A percentile compares a stretch with the other conserved stretches of the same genome.
These are phyloP conservation scores for Rhinoderma darwinii DNA, from an alignment of 2,113 vertebrate genomes.

Conservation along the genomic window DNA sequence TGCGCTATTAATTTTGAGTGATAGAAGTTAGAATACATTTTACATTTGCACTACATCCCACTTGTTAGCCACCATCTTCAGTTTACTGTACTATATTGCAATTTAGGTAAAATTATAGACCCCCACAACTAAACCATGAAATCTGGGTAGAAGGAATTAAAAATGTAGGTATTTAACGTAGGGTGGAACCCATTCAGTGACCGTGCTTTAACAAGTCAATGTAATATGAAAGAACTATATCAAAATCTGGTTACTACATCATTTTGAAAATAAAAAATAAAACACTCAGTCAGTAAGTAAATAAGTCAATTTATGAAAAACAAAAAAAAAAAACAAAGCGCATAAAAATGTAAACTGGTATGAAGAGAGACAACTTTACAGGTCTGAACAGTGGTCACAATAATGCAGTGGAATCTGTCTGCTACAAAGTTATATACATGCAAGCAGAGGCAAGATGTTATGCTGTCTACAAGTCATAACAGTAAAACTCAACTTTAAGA, in stretches of 20 bases:
- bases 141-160: not conserved
- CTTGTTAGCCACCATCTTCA: not conserved
- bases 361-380: conserved; percentile 64
- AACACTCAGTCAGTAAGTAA: conserved; percentile 66
- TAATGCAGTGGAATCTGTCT: conserved; percentile 79
- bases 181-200: not conserved
- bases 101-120: not conserved
- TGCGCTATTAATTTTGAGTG: conserved; percentile 77
- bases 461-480: conserved; percentile 10
- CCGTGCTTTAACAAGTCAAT: too few relatives aligned
- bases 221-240: not conserved
- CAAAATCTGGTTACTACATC: not conserved
- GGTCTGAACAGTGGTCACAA: conserved; percentile 77
- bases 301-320: conserved; percentile 73
- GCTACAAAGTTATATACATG: conserved; percentile 67
- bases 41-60: not conserved
- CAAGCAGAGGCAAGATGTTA: conserved; percentile 3
- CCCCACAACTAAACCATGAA: not conserved
- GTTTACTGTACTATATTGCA: not conserved
- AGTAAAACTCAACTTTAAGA: not conserved
- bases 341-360: conserved; percentile 11
- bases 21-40: not conserved
- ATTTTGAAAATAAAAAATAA: conserved; percentile 1
- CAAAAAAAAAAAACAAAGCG: conserved; percentile 70
- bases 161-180: not conserved